Conservation (phyloP, 1,140 invertebrate species). For the Steinernema feltiae region DNA sequence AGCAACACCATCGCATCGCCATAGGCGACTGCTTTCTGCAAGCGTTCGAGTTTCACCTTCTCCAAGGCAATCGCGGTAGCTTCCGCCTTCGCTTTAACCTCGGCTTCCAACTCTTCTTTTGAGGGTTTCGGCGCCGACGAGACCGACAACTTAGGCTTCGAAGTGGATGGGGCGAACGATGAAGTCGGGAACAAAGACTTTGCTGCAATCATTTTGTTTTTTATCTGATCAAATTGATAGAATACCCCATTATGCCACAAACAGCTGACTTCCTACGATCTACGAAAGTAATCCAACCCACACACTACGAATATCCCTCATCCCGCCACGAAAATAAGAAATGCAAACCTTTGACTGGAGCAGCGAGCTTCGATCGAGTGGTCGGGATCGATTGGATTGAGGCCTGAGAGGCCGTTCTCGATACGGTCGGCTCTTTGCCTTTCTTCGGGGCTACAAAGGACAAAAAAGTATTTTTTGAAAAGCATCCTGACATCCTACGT, state of each 20-base stretch:
- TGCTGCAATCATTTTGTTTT: not conserved
- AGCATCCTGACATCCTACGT: not conserved
- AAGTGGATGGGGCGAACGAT: not conserved
- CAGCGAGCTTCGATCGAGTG: not conserved
- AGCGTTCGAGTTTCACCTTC: not conserved
- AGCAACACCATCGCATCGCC: slow-evolving; percentile 2
- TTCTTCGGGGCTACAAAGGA: not conserved
- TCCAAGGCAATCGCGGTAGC: not conserved
- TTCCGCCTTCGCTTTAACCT: not conserved
- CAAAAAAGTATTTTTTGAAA: not conserved
- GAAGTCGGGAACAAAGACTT: not conserved
- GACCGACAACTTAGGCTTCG: not conserved
- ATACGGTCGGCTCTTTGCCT: not conserved
- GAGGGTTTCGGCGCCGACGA: not conserved
- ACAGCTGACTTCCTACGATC: not conserved
- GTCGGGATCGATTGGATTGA: not conserved
- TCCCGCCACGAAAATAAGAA: not conserved
- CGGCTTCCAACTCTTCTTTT: not conserved
- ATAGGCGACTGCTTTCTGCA: not conserved
- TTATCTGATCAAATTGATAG: not conserved
- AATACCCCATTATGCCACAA: not conserved
- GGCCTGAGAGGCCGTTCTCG: not conserved
- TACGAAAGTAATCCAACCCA: not conserved
- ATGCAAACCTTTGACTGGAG: not conserved
- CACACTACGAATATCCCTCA: not conserved